Evolutionary conservation across 2,888 invertebrate species (phyloP).

Genomic region (Copidosoma aretas): DNA sequence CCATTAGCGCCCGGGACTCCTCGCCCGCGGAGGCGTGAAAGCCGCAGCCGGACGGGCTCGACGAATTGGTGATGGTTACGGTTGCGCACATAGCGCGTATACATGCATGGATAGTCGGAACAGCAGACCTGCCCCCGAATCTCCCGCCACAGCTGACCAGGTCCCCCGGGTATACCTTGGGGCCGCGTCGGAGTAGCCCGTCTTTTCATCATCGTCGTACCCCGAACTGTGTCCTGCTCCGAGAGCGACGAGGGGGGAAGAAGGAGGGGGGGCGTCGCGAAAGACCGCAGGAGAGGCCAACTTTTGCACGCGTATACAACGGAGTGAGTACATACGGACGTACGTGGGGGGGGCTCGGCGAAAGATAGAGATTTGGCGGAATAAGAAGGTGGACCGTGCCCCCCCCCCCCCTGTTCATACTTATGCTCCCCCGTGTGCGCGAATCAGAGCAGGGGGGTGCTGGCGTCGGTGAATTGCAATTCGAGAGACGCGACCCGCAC

Average conservation of each 20-base stretch:
- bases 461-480: slow-evolving; percentile 20
- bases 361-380: not conserved
- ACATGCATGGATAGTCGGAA: not conserved
- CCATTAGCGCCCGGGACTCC: slow-evolving; percentile 12
- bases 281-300: no score
- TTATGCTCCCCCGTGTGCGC: no score
- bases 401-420: no score
- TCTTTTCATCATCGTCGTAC: no score
- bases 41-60: not conserved
- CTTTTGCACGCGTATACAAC: no score
- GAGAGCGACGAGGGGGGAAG: no score
- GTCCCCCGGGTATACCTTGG: not conserved
- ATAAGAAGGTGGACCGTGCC: not conserved
- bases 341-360: not conserved
- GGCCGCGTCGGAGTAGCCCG: no score
- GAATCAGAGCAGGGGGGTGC: not conserved
- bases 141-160: not conserved
- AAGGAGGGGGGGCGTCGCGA: no score
- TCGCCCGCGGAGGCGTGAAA: slow-evolving; percentile 19
- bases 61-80: no score
- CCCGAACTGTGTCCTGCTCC: no score
- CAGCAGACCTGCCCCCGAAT: not conserved
- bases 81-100: not conserved
- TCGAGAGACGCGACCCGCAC: slow-evolving; percentile 4
- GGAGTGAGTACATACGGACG: no score